phyloP scores from a whole-genome alignment of 2,888 invertebrate genomes.

The Calephelis perditalis region DNA sequence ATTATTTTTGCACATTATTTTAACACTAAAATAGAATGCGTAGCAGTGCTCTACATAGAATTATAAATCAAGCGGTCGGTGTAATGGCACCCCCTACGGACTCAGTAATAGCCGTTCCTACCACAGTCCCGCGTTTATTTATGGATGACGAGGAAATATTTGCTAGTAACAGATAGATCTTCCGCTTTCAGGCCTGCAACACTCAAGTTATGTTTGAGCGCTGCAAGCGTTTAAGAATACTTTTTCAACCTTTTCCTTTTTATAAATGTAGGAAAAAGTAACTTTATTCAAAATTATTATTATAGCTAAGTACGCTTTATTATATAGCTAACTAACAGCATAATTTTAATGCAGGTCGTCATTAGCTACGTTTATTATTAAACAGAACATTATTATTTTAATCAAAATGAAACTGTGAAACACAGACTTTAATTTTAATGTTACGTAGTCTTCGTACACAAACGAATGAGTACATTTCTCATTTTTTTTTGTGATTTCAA shows the following conservation, averaged over 20 bases:
- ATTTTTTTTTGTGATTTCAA: no score
- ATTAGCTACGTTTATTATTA: no score
- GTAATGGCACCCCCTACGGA: background rate
- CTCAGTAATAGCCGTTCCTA: conserved; percentile 4
- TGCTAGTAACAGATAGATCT: background rate
- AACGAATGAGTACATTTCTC: no score
- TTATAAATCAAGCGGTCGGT: conserved; percentile 11
- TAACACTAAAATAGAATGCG: background rate
- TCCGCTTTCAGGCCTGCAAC: background rate
- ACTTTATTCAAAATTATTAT: no score
- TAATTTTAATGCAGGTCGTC: no score
- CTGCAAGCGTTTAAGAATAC: background rate
- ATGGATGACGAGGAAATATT: conserved; percentile 10
- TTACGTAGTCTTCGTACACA: no score
- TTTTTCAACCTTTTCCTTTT: background rate
- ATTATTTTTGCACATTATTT: background rate
- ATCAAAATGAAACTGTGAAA: no score
- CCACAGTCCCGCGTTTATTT: conserved; percentile 2
- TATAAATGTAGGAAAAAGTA: no score
- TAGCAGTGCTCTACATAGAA: background rate
- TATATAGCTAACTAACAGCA: no score
- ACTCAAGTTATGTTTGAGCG: background rate
- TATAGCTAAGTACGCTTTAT: no score
- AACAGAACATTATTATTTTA: no score
- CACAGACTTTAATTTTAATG: no score